These are phyloP conservation scores for Hylaea fasciaria DNA, from an alignment of 2,888 invertebrate species.

Conservation along the genomic window DNA sequence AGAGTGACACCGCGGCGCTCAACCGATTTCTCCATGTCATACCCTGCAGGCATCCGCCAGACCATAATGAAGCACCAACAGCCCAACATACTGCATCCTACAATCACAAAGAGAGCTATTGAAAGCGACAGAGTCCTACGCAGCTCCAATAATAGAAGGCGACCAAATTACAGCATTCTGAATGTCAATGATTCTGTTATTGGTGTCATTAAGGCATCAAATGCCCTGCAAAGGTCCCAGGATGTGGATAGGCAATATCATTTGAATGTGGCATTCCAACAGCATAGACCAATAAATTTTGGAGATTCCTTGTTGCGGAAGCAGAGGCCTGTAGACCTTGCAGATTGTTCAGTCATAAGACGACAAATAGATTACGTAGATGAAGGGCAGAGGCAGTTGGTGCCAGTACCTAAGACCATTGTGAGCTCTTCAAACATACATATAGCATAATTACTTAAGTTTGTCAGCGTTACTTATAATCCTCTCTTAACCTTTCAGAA, in stretches of 20 bases:
- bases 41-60: constrained; percentile 25
- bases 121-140: constrained; percentile 63
- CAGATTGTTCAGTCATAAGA: background rate
- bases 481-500: constrained; percentile 42
- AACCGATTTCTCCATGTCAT: constrained; percentile 30
- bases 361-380: background rate
- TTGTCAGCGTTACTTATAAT: too few species aligned
- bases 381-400: constrained; percentile 26
- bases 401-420: constrained; percentile 22
- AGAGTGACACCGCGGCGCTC: constrained; percentile 55
- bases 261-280: constrained; percentile 17
- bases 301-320: constrained; percentile 2
- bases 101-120: constrained; percentile 18
- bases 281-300: constrained; percentile 5
- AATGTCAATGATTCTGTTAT: constrained; percentile 39
- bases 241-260: constrained; percentile 22
- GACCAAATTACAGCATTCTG: constrained; percentile 46
- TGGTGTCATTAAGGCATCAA: constrained; percentile 38
- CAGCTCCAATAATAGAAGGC: constrained; percentile 53
- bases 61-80: constrained; percentile 37
- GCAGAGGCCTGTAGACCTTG: background rate
- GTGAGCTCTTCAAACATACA: constrained; percentile 12
- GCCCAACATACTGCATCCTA: constrained; percentile 14
- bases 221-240: constrained; percentile 34
- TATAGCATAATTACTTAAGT: too few species aligned